phyloP scores from a whole-genome alignment of 2,888 invertebrate genomes.

The Macaria notata region DNA sequence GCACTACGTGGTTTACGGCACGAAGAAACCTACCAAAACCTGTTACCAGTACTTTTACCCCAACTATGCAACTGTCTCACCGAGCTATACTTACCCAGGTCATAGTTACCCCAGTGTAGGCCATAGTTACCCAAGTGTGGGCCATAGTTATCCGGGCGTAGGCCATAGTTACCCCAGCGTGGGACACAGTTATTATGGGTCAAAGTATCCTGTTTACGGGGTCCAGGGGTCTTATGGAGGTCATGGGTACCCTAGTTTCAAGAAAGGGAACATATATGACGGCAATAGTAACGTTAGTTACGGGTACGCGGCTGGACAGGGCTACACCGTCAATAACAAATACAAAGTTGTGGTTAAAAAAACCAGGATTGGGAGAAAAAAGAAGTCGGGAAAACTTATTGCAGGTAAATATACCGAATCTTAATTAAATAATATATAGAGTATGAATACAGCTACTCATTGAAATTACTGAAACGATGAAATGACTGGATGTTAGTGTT shows the following conservation, averaged over 20 bases:
- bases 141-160: slow-evolving; percentile 10
- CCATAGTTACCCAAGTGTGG: slow-evolving; percentile 8
- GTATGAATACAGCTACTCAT: no score
- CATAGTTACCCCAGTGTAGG: slow-evolving; percentile 5
- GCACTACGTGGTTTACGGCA: slow-evolving; percentile 13
- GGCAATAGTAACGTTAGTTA: slow-evolving; percentile 38
- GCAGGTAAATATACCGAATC: slow-evolving; percentile 50
- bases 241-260: slow-evolving; percentile 39
- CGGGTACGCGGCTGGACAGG: slow-evolving; percentile 56
- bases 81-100: slow-evolving; percentile 10
- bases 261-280: slow-evolving; percentile 50
- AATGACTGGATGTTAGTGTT: no score
- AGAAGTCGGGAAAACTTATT: slow-evolving; percentile 45
- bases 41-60: slow-evolving; percentile 39
- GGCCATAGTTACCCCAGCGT: slow-evolving; percentile 33
- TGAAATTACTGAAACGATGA: no score
- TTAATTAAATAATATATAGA: no score
- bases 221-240: slow-evolving; percentile 14
- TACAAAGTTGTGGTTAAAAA: slow-evolving; percentile 65
- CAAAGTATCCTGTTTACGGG: slow-evolving; percentile 15
- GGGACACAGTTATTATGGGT: slow-evolving; percentile 29
- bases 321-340: slow-evolving; percentile 56
- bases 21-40: slow-evolving; percentile 27
- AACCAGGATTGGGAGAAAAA: slow-evolving; percentile 48
- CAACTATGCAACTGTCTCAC: slow-evolving; percentile 14